Evolutionary conservation across 2,888 invertebrate species (phyloP).

Genomic region (Tholera decimalis): DNA sequence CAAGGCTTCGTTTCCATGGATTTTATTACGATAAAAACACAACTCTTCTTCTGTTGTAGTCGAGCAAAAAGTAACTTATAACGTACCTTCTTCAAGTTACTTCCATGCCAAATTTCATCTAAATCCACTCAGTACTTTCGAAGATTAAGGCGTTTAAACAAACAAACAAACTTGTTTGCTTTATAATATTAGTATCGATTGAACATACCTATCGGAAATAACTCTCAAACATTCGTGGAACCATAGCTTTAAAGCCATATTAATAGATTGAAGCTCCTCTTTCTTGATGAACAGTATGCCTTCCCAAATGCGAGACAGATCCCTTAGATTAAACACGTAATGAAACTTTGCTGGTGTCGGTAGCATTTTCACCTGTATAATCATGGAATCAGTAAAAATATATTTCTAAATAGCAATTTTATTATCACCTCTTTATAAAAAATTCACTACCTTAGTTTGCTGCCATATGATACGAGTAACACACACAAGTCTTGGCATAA

Average conservation of each 20-base stretch:
- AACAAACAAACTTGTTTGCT: no score
- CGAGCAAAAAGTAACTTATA: no score
- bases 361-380: constrained; percentile 94
- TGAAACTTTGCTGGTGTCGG: constrained; percentile 98
- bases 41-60: no score
- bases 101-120: no score
- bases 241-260: constrained; percentile 94
- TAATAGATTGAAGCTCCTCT: constrained; percentile 92
- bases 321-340: constrained; percentile 97
- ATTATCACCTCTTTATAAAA: neutral
- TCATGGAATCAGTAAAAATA: neutral
- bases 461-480: constrained; percentile 97
- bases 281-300: constrained; percentile 95
- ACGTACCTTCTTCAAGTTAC: no score
- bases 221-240: constrained; percentile 96
- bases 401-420: neutral
- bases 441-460: constrained; percentile 92
- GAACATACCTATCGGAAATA: constrained; percentile 94
- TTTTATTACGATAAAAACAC: no score
- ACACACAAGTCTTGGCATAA: constrained; percentile 94
- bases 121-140: no score
- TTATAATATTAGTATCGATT: no score
- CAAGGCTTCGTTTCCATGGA: no score
- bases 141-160: no score
- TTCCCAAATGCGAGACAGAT: constrained; percentile 97